phyloP scores from a whole-genome alignment of 2,888 invertebrate genomes.

The Glyphotaelius pellucidus region DNA sequence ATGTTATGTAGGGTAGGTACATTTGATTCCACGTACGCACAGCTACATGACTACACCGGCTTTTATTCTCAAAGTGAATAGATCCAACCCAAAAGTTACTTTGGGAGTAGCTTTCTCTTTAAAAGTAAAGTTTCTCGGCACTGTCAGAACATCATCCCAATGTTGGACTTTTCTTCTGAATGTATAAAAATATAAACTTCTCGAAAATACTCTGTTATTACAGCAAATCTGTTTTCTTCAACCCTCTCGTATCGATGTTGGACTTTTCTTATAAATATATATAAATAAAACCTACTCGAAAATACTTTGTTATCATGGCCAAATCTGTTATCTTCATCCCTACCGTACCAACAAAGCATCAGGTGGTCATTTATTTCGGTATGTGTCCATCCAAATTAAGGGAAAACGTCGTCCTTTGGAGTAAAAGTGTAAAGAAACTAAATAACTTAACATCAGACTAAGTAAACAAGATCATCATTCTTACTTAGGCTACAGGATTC shows the following conservation, averaged over 20 bases:
- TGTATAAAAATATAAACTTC: neutral
- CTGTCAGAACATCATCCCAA: neutral
- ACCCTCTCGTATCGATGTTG: too few relatives aligned
- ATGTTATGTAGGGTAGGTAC: neutral
- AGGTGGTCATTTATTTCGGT: slow-evolving; percentile 10
- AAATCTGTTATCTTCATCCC: neutral
- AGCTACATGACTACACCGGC: too few relatives aligned
- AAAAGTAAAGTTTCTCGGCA: neutral
- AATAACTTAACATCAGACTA: neutral
- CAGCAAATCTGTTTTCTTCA: neutral
- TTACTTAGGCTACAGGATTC: neutral
- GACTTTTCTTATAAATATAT: too few relatives aligned
- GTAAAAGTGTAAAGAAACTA: neutral
- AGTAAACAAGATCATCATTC: neutral
- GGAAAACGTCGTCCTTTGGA: neutral
- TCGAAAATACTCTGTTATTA: neutral
- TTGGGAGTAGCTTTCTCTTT: neutral
- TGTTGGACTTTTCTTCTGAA: neutral
- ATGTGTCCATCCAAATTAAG: neutral
- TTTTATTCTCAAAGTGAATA: neutral
- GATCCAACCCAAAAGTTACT: neutral
- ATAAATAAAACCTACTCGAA: too few relatives aligned
- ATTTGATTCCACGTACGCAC: neutral
- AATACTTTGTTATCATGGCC: too few relatives aligned
- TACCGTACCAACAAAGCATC: neutral